A percentile compares a stretch with the other conserved stretches of the same genome.
Conservation (phyloP, 2,797 vertebrate genomes). For the Crax fasciolata region DNA sequence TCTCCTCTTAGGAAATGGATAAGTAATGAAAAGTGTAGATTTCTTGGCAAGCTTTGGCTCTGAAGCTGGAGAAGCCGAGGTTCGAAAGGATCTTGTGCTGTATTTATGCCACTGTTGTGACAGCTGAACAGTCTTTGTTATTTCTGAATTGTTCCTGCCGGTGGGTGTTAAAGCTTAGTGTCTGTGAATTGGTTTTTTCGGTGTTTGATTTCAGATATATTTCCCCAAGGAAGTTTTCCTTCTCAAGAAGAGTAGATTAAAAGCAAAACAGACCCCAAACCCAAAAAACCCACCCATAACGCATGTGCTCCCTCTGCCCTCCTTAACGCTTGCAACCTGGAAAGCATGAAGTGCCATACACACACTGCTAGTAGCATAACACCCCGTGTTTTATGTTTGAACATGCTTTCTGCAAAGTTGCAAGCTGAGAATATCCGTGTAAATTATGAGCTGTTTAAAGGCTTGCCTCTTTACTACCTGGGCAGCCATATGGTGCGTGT, state of each 20-base stretch:
- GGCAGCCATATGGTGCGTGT: not conserved
- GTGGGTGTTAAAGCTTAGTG: not conserved
- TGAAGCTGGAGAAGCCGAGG: not conserved
- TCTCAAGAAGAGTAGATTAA: not conserved
- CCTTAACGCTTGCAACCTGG: not conserved
- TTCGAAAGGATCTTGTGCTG: not conserved
- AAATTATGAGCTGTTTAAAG: not conserved
- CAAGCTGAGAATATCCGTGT: not conserved
- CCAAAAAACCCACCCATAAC: not conserved
- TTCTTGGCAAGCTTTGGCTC: not conserved
- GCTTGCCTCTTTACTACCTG: not conserved
- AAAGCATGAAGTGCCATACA: not conserved
- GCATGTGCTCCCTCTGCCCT: not conserved
- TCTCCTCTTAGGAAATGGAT: not conserved
- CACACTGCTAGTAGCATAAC: not conserved
- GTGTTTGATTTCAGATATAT: not conserved
- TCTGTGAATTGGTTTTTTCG: not conserved
- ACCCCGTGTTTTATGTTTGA: not conserved
- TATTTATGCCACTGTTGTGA: not conserved
- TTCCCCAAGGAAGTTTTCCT: not conserved
- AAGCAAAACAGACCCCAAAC: not conserved
- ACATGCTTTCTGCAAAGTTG: not conserved
- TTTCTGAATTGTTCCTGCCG: not conserved
- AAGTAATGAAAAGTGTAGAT: not conserved
- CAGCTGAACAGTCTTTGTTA: not conserved